Conservation (phyloP, 2,888 invertebrate species). For the Phyllotreta striolata region DNA sequence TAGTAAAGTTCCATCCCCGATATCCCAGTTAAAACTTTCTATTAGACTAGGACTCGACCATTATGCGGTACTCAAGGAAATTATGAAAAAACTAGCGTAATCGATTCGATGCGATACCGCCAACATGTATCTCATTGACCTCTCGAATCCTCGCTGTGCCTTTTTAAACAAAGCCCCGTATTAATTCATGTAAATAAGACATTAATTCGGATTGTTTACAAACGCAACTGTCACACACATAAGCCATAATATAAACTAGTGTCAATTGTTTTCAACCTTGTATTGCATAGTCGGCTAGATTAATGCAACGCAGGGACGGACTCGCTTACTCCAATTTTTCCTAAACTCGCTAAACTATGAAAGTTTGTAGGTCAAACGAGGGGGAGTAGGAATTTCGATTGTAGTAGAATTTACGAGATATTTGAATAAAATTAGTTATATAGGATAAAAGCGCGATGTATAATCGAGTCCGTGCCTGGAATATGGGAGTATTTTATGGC, state of each 20-base stretch:
- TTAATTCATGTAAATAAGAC: conserved; percentile 46
- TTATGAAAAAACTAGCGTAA: neutral
- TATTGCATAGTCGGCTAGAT: conserved; percentile 34
- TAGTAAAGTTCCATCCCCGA: too few species aligned
- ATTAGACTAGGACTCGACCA: too few species aligned
- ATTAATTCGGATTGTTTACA: conserved; percentile 42
- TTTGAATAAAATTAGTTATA: too few species aligned
- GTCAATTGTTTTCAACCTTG: conserved; percentile 37
- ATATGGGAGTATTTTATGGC: conserved; percentile 32
- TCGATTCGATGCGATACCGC: neutral
- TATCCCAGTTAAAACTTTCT: too few species aligned
- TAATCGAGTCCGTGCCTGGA: neutral
- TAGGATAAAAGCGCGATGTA: too few species aligned
- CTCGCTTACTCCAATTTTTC: neutral
- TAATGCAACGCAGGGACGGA: conserved; percentile 13
- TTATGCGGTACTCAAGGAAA: too few species aligned
- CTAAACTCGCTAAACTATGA: too few species aligned
- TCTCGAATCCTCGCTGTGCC: conserved; percentile 26
- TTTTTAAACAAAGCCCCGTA: conserved; percentile 28
- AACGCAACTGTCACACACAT: conserved; percentile 38
- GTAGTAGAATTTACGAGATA: too few species aligned
- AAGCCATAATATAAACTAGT: conserved; percentile 38
- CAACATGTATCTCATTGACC: conserved; percentile 32
- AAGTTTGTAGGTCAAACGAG: too few species aligned
- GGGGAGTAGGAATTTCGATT: too few species aligned